Conservation (phyloP, 2,888 invertebrate genomes). For the Lasioglossum villosulum region DNA sequence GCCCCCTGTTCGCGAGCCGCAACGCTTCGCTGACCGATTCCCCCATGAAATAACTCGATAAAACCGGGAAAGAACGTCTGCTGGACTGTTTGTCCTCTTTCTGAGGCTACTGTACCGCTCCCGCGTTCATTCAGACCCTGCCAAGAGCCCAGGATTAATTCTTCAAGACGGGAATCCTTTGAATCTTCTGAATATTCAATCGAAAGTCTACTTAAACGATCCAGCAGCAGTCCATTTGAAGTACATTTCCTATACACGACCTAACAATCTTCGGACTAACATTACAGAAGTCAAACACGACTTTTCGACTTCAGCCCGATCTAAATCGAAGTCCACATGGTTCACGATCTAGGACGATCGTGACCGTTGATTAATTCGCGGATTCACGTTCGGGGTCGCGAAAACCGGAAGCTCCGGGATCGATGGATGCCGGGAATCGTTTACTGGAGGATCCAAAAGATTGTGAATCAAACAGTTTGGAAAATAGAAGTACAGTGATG, state of each 20-base stretch:
- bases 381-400: background rate
- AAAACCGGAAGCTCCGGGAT: background rate
- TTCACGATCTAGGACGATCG: background rate
- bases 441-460: too few relatives aligned
- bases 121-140: slow-evolving; percentile 17
- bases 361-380: background rate
- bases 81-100: slow-evolving; percentile 5
- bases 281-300: background rate
- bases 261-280: background rate
- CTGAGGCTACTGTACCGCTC: slow-evolving; percentile 11
- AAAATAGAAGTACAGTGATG: background rate
- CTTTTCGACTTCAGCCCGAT: background rate
- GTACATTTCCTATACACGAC: background rate
- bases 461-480: background rate
- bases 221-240: too few relatives aligned
- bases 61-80: slow-evolving; percentile 31
- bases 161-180: background rate
- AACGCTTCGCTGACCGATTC: slow-evolving; percentile 55
- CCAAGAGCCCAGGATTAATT: background rate
- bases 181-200: too few relatives aligned
- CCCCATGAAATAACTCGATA: slow-evolving; percentile 21
- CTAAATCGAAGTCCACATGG: background rate
- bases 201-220: too few relatives aligned
- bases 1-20: slow-evolving; percentile 32
- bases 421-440: background rate